Evolutionary conservation across 2,797 vertebrate genomes (phyloP), one percentile per base, ranked within the genome.

Genomic region (Chiloscyllium punctatum): DNA sequence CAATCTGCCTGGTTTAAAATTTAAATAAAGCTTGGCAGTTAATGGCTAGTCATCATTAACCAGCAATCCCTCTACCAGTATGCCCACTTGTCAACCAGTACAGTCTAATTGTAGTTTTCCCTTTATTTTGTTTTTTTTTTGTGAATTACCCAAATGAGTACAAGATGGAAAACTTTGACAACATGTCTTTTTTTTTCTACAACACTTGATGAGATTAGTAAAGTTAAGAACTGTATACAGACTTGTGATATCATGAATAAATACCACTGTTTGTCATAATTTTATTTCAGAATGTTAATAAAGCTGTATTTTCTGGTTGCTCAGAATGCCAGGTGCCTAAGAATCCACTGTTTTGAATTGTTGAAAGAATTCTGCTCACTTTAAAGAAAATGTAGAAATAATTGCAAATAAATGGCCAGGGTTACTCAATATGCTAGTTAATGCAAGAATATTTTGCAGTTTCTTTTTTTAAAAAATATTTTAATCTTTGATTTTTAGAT

Each of bases 401-500:
- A 68, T 68, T 92, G 62, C 33, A 92, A 33, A 90, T 62, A 57
- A 53, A 66, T 91, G 4, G 21, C 18, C 62, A 92, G 37, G 92
- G 13, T 18, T 37, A 68, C 16, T 68, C 8, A 42, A 88, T 51
- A 30, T 1, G 30, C 16, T 62, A 91, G 57, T 30, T 16, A 90
- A 66, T 91, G 30, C 33, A 68, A 25, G 7, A 42, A 30, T 53
- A 42, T 25, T 84, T 66, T 87, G 53, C 7, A 68, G 37, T 6
- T 27, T 95, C 66, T 30, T 66, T 6, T 86, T 95, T 86, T 4
- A 6, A 21, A 6, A 21, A 71, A 42, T 33, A 77, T 95, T 74
- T n/a, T 77, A 74, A 77, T n/a, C 30, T 62, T 84, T 86, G 25
- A 30, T 27, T 95, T 95, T 37, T 84, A 98, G 98, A 98, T 97